Base-by-base conservation (phyloP, 92 coral and sea anemone genomes). In the Porites divaricata region DNA sequence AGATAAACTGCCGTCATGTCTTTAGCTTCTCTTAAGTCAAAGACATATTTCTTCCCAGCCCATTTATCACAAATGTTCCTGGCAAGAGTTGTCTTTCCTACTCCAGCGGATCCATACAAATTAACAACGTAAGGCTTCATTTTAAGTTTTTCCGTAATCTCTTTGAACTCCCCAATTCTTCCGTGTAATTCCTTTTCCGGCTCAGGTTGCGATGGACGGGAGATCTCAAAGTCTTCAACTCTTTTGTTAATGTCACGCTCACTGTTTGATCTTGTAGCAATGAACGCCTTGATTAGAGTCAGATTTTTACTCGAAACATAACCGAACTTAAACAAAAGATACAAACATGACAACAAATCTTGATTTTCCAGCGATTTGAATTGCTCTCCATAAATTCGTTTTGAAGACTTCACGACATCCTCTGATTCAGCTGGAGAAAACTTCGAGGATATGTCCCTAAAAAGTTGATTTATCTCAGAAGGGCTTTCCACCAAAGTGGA, bases 31-130 rank as follows among this genome's bases (percentile, higher is more conserved):
- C 91, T 90, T 65, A 90, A 65, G 73, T 90, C 88, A 45, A 83
- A 21, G 10, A 66, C 68, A 54, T 64, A 28, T 23, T 26, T 16
- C 67, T 57, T 13, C 6, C 85, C 85, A 9, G 10, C 21, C 85
- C 85, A 80, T 52, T 70, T 25, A 7, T 64, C 22, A 56, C 76
- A 80, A 70, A 80, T 23, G 13, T 81, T 85, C 49, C 81, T 49
- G 11, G 96, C 96, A 57, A 93, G 81, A 1, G 88, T 90, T 73
- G 96, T 93, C 68, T 93, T 93, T 14, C 96, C 96, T 4, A 93
- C 94, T 3, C 96, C 96, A 7, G 92, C 88, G 35, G 85, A 87
- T 4, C 96, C 96, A 63, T 61, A 88, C 75, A 93, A 77, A 79
- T 90, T 90, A 13, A 93, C 57, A 17, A 85, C 87, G 4, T 3